phyloP scores from a whole-genome alignment of 2,797 vertebrate species.

The Rhadinocentrus ornatus region DNA sequence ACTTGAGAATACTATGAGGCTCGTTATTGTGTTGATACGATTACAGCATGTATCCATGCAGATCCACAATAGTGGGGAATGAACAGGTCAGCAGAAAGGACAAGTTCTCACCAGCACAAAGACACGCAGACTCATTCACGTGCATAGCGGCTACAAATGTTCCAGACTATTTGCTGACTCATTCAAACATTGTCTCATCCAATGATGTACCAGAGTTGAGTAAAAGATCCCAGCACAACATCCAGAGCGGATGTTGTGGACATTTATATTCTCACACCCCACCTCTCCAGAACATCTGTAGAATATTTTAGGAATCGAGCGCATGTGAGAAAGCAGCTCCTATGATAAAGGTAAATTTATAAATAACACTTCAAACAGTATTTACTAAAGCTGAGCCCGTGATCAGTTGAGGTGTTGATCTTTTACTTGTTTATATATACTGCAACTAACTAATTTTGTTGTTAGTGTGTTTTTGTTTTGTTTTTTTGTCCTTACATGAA shows the following conservation, averaged over 20 bases:
- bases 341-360: not conserved
- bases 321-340: too few species aligned
- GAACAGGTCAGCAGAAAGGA: not conserved
- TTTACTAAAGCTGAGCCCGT: not conserved
- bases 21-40: too few species aligned
- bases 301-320: not conserved
- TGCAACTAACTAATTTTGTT: too few species aligned
- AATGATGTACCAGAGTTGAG: not conserved
- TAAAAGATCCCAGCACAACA: not conserved
- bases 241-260: not conserved
- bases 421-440: too few species aligned
- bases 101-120: not conserved
- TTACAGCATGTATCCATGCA: not conserved
- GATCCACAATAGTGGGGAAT: not conserved
- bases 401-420: not conserved
- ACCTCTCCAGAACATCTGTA: not conserved
- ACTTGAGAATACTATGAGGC: too few species aligned
- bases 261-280: not conserved
- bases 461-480: too few species aligned
- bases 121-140: not conserved
- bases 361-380: not conserved
- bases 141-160: not conserved
- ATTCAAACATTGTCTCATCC: not conserved
- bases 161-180: conserved; percentile 1
- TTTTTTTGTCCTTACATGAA: too few species aligned